Conservation (phyloP, 2,888 invertebrate species). For the Phrixothrix hirtus region DNA sequence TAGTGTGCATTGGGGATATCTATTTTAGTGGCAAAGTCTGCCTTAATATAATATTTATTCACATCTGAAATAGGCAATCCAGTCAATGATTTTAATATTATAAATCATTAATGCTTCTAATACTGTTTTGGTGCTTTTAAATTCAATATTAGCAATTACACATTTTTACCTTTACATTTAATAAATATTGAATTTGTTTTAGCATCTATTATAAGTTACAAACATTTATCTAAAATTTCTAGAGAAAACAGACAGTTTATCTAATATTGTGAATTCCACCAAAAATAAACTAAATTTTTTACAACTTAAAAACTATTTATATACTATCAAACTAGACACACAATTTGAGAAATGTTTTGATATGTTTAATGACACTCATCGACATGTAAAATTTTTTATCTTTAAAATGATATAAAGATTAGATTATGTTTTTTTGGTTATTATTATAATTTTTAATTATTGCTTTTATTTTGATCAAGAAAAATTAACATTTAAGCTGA, state of each 20-base stretch:
- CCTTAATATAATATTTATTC: too few species aligned
- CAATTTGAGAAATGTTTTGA: constrained; percentile 15
- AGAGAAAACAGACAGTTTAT: constrained; percentile 1
- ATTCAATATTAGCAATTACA: constrained; percentile 10
- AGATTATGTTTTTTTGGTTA: background rate
- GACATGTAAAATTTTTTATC: constrained; percentile 4
- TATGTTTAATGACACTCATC: constrained; percentile 20
- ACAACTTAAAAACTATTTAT: constrained; percentile 23
- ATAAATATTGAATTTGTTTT: background rate
- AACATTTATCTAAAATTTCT: constrained; percentile 9
- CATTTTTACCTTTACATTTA: background rate
- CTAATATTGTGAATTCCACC: constrained; percentile 19
- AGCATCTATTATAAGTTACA: background rate
- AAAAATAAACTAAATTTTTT: constrained; percentile 20
- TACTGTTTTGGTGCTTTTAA: constrained; percentile 27
- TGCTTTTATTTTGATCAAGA: background rate
- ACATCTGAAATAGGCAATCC: too few species aligned
- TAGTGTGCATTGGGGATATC: constrained; percentile 23
- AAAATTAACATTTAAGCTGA: too few species aligned
- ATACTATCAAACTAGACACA: constrained; percentile 12
- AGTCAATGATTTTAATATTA: too few species aligned
- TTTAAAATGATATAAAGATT: background rate
- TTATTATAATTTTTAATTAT: background rate
- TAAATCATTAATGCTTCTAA: constrained; percentile 10
- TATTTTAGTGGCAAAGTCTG: too few species aligned